phyloP scores from a whole-genome alignment of 2,113 vertebrate genomes.

The Montifringilla adamsi region DNA sequence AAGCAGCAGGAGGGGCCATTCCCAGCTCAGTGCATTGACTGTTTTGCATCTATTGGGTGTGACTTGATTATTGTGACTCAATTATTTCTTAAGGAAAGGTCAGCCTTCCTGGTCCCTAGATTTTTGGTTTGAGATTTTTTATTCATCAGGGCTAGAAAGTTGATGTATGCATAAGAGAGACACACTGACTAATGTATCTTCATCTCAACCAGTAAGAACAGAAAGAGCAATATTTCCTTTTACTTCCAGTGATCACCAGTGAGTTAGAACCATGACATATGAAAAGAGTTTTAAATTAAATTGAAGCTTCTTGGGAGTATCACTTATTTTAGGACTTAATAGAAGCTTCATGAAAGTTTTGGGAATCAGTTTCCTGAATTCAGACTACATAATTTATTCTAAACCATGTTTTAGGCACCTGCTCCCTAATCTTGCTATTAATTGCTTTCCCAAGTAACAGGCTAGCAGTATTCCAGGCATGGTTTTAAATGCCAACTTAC shows the following conservation, averaged over 20 bases:
- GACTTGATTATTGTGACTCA: neutral
- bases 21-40: neutral
- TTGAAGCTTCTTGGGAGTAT: neutral
- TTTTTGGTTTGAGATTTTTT: neutral
- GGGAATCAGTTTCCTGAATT: neutral
- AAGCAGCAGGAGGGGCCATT: neutral
- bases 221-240: neutral
- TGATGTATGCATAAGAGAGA: neutral
- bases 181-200: neutral
- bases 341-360: neutral
- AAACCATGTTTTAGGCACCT: neutral
- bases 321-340: neutral
- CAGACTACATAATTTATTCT: neutral
- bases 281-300: neutral
- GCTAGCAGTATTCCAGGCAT: neutral
- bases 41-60: neutral
- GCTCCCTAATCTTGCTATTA: neutral
- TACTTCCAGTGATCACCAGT: neutral
- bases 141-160: neutral
- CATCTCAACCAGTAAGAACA: neutral
- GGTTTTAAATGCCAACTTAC: neutral
- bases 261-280: neutral
- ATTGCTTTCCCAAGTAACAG: neutral
- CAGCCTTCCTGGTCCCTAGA: neutral
- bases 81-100: neutral